Conservation (phyloP, 2,113 vertebrate genomes). For the Bucco capensis region DNA sequence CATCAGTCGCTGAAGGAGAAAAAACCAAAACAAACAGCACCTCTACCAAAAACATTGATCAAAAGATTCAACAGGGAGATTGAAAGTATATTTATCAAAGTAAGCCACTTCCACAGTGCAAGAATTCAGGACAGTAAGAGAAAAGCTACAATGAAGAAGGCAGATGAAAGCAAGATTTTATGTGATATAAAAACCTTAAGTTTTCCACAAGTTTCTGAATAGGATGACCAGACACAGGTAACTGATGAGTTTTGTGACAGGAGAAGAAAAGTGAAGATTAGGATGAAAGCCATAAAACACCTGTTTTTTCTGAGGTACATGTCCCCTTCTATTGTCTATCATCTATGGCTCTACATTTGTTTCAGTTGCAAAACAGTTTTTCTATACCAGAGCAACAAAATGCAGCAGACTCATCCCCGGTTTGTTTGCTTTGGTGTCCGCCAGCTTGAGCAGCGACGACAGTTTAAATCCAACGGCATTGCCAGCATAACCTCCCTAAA, state of each 20-base stretch:
- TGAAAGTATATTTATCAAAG: not conserved
- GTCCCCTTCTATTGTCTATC: not conserved
- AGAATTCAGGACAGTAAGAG: not conserved
- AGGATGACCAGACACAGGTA: not conserved
- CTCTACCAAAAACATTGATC: not conserved
- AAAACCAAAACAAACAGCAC: not conserved
- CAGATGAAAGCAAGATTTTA: not conserved
- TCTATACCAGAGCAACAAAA: conserved; percentile 92
- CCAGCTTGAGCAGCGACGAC: conserved; percentile 92
- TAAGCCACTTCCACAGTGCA: not conserved
- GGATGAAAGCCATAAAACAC: not conserved
- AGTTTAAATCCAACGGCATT: conserved; percentile 97
- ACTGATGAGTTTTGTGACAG: not conserved
- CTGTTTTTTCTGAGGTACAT: not conserved
- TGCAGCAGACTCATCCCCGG: conserved; percentile 97
- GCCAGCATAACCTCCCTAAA: conserved; percentile 94
- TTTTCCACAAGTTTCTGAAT: not conserved
- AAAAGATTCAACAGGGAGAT: not conserved
- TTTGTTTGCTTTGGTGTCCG: conserved; percentile 97
- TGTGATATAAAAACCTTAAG: not conserved
- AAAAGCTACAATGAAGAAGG: not conserved
- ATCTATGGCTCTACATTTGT: not conserved
- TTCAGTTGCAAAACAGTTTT: not conserved
- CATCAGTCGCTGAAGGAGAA: not conserved
- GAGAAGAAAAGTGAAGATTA: not conserved